Evolutionary conservation across 1,140 invertebrate species (phyloP).

Genomic region (Mya arenaria): DNA sequence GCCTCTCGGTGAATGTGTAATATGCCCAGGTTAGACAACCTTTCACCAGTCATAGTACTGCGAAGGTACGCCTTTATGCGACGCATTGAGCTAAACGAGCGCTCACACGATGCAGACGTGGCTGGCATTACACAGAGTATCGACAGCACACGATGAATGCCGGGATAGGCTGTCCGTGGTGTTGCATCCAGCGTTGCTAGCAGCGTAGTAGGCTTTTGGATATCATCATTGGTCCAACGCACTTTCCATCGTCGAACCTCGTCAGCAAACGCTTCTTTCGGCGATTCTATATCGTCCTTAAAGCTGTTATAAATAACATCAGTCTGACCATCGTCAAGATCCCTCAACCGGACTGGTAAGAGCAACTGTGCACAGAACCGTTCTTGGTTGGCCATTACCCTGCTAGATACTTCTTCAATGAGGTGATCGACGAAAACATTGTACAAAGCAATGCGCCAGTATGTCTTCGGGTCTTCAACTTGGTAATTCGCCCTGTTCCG

Average conservation of each 20-base stretch:
- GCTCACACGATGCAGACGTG: constrained; percentile 25
- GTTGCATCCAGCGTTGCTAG: not conserved
- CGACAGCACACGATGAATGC: not conserved
- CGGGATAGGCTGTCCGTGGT: not conserved
- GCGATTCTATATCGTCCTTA: not conserved
- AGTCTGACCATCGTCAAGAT: constrained; percentile 16
- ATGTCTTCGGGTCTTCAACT: constrained; percentile 11
- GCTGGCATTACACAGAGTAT: too few species aligned
- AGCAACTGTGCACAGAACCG: constrained; percentile 25
- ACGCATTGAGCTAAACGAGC: constrained; percentile 28
- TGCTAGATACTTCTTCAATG: not conserved
- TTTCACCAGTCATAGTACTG: constrained; percentile 11
- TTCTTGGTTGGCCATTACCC: constrained; percentile 12
- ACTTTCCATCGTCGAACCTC: constrained; percentile 16
- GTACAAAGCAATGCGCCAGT: constrained; percentile 18
- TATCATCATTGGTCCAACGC: not conserved
- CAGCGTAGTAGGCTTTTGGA: not conserved
- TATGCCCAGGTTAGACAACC: constrained; percentile 11
- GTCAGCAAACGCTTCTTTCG: constrained; percentile 5
- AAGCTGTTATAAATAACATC: not conserved
- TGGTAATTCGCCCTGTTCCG: constrained; percentile 13
- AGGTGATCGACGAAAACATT: constrained; percentile 24
- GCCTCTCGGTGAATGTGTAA: constrained; percentile 30
- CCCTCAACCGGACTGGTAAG: not conserved
- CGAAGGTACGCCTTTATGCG: constrained; percentile 11